Percentiles rank a stretch among this genome's conserved stretches.
These are phyloP conservation scores for Bolinopsis microptera DNA, from an alignment of 37 sponge, comb jelly and placozoan species.

Conservation along the genomic window DNA sequence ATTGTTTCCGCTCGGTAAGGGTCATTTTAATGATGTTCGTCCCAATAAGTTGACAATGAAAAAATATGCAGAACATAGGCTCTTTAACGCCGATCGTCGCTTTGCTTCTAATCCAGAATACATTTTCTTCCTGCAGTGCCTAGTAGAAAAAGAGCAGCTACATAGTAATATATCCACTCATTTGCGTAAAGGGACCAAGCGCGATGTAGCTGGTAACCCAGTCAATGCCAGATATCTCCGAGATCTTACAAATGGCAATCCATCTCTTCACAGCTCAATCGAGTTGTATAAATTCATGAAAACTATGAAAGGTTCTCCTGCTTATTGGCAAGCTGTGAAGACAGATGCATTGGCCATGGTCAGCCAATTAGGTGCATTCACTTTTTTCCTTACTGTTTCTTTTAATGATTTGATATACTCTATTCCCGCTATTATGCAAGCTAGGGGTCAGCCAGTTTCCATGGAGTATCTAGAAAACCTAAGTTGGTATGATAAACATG, in stretches of 20 bases:
- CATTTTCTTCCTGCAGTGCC: background rate
- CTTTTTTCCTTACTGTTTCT: background rate
- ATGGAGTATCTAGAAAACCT: background rate
- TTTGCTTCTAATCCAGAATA: background rate
- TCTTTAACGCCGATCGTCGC: background rate
- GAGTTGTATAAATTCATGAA: constrained; percentile 13
- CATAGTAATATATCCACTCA: background rate
- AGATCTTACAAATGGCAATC: background rate
- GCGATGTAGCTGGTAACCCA: background rate
- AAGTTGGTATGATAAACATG: background rate
- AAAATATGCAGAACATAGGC: background rate
- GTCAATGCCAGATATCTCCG: background rate
- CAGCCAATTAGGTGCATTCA: background rate
- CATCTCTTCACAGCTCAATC: background rate
- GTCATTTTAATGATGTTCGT: background rate
- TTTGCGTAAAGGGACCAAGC: background rate
- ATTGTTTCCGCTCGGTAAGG: constrained; percentile 8
- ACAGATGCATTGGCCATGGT: constrained; percentile 8
- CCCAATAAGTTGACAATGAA: background rate
- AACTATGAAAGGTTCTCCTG: constrained; percentile 31
- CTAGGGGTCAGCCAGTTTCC: background rate
- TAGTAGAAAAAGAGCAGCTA: background rate
- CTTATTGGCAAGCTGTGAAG: background rate
- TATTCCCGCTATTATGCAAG: background rate
- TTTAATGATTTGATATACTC: constrained; percentile 28